These are phyloP conservation scores for Galeopsomyia nigrocyanea DNA, from an alignment of 2,888 invertebrate genomes.

Conservation along the genomic window DNA sequence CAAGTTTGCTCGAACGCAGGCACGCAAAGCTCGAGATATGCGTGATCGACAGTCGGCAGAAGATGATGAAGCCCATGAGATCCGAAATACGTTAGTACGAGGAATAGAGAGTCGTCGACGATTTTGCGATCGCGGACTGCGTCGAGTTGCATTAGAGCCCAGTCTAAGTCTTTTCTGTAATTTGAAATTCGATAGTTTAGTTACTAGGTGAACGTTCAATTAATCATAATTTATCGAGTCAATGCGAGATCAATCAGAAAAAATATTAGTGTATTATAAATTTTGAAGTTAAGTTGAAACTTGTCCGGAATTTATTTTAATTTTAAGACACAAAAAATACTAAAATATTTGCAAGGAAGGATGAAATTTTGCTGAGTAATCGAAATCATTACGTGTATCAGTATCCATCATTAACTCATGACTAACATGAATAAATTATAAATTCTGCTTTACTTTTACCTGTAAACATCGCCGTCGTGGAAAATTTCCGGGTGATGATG, in stretches of 20 bases:
- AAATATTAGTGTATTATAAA: background rate
- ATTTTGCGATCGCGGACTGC: conserved; percentile 81
- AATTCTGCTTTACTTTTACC: conserved; percentile 65
- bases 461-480: conserved; percentile 82
- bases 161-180: conserved; percentile 75
- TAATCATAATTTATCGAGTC: too few species aligned
- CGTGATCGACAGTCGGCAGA: conserved; percentile 85
- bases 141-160: conserved; percentile 84
- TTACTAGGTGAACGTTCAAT: too few species aligned
- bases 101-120: conserved; percentile 76
- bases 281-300: too few species aligned
- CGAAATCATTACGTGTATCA: too few species aligned
- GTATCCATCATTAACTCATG: too few species aligned
- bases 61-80: conserved; percentile 85
- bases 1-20: conserved; percentile 76
- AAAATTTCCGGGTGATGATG: conserved; percentile 86
- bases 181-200: background rate
- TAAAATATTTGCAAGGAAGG: background rate
- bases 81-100: conserved; percentile 81
- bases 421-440: too few species aligned
- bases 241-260: too few species aligned
- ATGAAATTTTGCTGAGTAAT: too few species aligned
- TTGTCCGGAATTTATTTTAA: too few species aligned
- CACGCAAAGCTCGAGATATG: conserved; percentile 76
- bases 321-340: too few species aligned